Evolutionary conservation across 64 coral and sea anemone genomes (phyloP), one percentile per base, ranked within the genome.

Genomic region (Porites lutea): DNA sequence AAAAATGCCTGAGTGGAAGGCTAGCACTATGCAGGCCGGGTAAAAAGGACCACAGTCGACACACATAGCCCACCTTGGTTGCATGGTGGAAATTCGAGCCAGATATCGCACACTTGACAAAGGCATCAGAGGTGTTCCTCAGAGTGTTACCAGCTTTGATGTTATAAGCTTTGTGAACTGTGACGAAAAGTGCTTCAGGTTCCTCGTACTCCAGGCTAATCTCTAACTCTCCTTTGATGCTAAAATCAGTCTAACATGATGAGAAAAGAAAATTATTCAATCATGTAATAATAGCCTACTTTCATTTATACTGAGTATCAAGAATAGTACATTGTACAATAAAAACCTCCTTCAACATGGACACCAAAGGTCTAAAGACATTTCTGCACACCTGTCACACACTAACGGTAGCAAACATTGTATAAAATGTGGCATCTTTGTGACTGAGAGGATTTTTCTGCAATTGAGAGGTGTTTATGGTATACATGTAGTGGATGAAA

Each of bases 141-240:
- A 95, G 70, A 11, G 77, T 91, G 67, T 95, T 93, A 5, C 81
- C 85, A 80, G 90, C 79, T 62, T 86, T 97, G 50, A 98, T 78
- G 77, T 93, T 86, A 9, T 87, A 84, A 54, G 96, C 96, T 74
- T 93, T 89, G 53, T 98, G 94, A n/a, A 98, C 74, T 13, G 93
- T 98, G 51, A 92, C 87, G 71, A 93, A 48, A 51, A 98, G 71
- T 16, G 68, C 90, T 65, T 95, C 96, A 87, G 95, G 92, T 46
- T 95, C 93, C 77, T 90, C 89, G 77, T 95, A 93, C 44, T 96
- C 94, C 20, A 98, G 37, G 4, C 87, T 79, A 18, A 96, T 51
- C 13, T 98, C 96, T 46, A 98, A 59, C 69, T 92, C 93, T 52
- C 96, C 96, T 63, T 91, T 93, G 58, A 98, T 95, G 19, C 90